Conservation (phyloP, 2,113 vertebrate genomes). For the Aptenodytes patagonicus region DNA sequence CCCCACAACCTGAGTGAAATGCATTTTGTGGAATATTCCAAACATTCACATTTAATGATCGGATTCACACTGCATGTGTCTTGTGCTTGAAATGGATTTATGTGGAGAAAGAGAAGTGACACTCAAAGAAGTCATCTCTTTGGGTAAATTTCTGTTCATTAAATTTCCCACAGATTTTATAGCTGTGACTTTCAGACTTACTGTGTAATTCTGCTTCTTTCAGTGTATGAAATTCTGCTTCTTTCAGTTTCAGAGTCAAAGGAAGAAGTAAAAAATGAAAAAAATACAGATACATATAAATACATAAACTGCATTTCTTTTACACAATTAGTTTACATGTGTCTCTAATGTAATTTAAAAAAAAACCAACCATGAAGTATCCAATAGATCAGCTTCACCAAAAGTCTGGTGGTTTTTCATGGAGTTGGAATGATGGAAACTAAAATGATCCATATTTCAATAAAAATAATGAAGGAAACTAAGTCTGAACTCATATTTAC, state of each 20-base stretch:
- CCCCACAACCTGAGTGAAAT: constrained; percentile 7
- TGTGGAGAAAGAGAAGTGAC: neutral
- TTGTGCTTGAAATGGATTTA: neutral
- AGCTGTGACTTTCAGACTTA: neutral
- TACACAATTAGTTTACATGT: neutral
- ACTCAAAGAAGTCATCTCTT: neutral
- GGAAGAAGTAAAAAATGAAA: neutral
- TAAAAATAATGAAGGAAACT: neutral
- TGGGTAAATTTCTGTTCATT: neutral
- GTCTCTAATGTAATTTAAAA: neutral
- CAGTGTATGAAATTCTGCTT: neutral
- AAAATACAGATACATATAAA: neutral
- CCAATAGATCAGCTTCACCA: neutral
- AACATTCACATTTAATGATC: constrained; percentile 8
- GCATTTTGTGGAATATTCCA: constrained; percentile 21
- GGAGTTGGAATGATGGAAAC: neutral
- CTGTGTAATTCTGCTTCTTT: neutral
- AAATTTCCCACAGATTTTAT: neutral
- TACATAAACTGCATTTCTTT: neutral
- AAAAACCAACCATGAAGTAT: neutral
- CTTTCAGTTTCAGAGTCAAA: neutral
- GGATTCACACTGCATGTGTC: neutral
- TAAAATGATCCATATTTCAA: neutral
- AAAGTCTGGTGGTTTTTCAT: neutral
- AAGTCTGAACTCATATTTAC: neutral